These are phyloP conservation scores for Drosophila orena DNA, from an alignment of 1,140 invertebrate species.

Conservation along the genomic window DNA sequence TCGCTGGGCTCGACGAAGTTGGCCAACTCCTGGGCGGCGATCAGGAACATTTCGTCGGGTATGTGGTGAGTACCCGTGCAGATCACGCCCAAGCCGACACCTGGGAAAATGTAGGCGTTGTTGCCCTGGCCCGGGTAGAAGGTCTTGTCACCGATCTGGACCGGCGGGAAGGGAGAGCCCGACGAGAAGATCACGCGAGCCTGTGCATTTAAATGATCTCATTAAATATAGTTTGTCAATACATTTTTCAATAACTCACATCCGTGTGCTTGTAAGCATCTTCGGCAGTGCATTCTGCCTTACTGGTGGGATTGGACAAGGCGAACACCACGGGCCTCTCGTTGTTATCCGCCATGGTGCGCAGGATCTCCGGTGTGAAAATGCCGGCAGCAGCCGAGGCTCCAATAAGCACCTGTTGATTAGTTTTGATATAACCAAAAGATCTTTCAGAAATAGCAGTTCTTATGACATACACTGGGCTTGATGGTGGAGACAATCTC, in stretches of 20 bases:
- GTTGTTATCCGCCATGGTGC: slow-evolving; percentile 94
- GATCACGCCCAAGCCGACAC: slow-evolving; percentile 95
- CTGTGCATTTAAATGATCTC: slow-evolving; percentile 84
- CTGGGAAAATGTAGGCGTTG: slow-evolving; percentile 98
- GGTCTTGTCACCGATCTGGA: slow-evolving; percentile 90
- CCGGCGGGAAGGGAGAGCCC: slow-evolving; percentile 95
- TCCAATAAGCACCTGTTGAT: slow-evolving; percentile 86
- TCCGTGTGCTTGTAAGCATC: slow-evolving; percentile 94
- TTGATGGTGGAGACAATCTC: slow-evolving; percentile 93
- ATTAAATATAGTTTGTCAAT: background rate
- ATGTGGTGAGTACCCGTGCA: slow-evolving; percentile 94
- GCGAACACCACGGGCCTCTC: slow-evolving; percentile 97
- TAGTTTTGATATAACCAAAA: background rate
- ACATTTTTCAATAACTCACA: slow-evolving; percentile 85
- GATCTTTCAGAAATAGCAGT: background rate
- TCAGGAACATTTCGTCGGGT: slow-evolving; percentile 94
- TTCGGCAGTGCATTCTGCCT: slow-evolving; percentile 98
- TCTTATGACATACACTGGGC: slow-evolving; percentile 86
- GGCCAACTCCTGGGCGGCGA: slow-evolving; percentile 94
- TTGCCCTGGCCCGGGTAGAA: slow-evolving; percentile 97
- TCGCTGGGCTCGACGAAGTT: slow-evolving; percentile 93
- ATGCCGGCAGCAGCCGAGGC: slow-evolving; percentile 95
- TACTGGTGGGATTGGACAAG: slow-evolving; percentile 97
- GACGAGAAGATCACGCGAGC: slow-evolving; percentile 96
- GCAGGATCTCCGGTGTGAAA: slow-evolving; percentile 94